Base-by-base conservation (phyloP, 2,797 vertebrate species). In the Amblyopsis hoosieri region DNA sequence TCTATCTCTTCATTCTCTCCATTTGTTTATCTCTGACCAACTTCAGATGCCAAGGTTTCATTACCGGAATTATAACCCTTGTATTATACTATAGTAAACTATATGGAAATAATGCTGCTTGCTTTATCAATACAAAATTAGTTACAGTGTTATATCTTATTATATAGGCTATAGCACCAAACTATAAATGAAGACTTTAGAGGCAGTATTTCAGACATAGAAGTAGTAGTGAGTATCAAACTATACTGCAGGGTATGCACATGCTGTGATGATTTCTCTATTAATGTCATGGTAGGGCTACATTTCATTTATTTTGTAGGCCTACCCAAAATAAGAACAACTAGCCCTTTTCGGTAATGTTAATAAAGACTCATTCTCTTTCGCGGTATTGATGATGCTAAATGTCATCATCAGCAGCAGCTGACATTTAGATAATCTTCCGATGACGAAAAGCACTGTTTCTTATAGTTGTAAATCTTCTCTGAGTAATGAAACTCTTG, bases 1-100 rank as follows among this genome's bases (percentile, higher is more conserved):
- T 46, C 42, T 54, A 15, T 10, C 6, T 23, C 52, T 46, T 4
- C 15, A n/a, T 48, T 17, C 3, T 64, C 50, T 67, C 1, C 47
- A 48, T 48, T 48, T 56, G 49, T 51, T 58, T 23, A 69, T 53
- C 61, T 59, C 64, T 48, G 61, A 64, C 66, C 61, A 57, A 56
- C 64, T 63, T 71, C 76, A 75, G 74, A 55, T 87, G 77, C 45
- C 76, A 81, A 69, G 72, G 60, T 81, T 72, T 19, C 61, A 57
- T 57, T 62, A 10, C 23, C 6, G 4, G 37, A 42, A 42, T 42
- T 42, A 42, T 7, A 37, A 42, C 6, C 37, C 7, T 42, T 42
- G 6, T 42, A 42, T 7, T 42, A 42, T 42, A 42, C 3, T 42
- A 42, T 9, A 7, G 8, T 9, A 42, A 42, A 42, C 37, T 8